Conservation (phyloP, 2,797 vertebrate species). For the Acropternis orthonyx region DNA sequence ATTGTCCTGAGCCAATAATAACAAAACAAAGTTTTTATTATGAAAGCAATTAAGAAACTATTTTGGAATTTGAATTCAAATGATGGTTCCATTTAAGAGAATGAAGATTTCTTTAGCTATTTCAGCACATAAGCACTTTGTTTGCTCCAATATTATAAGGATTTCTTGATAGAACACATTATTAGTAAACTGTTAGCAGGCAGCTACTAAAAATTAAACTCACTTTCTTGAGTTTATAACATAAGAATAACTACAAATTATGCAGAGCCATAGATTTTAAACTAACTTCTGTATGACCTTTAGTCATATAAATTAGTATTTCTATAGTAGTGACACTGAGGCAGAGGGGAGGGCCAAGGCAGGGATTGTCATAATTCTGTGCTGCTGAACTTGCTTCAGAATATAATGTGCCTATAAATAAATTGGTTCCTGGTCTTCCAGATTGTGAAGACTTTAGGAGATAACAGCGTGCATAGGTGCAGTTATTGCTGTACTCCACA, state of each 20-base stretch:
- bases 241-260: background rate
- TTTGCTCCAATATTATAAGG: background rate
- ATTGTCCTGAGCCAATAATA: background rate
- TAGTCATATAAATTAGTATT: background rate
- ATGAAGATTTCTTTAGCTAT: background rate
- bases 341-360: background rate
- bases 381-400: background rate
- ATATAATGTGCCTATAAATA: background rate
- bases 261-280: background rate
- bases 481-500: background rate
- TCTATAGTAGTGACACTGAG: background rate
- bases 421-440: background rate
- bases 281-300: background rate
- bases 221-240: background rate
- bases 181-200: background rate
- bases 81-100: background rate
- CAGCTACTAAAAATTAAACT: background rate
- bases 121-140: background rate
- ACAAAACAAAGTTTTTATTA: background rate
- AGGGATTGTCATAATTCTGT: background rate
- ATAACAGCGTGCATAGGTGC: background rate
- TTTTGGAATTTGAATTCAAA: background rate
- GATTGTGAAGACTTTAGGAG: background rate
- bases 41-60: background rate
- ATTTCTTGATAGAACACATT: background rate